Percentiles rank a stretch among this genome's conserved stretches.
phyloP scores from a whole-genome alignment of 64 coral and sea anemone species.

The Actinia tenebrosa region DNA sequence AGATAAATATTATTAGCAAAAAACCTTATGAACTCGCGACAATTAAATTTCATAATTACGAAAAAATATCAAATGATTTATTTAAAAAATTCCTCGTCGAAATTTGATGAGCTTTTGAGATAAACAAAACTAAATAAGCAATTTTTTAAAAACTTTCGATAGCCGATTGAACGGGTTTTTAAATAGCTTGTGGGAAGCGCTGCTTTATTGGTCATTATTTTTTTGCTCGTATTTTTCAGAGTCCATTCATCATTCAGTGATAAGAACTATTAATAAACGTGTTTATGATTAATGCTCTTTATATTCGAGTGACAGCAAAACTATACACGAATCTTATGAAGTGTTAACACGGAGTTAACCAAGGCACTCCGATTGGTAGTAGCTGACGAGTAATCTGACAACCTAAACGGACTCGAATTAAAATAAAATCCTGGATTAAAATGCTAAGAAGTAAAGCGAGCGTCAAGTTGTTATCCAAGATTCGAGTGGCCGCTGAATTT shows the following conservation, averaged over 20 bases:
- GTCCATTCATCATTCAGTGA: background rate
- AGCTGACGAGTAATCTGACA: conserved; percentile 4
- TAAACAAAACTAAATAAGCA: too few species aligned
- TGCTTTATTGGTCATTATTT: too few species aligned
- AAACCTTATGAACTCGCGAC: too few species aligned
- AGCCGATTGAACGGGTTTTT: too few species aligned
- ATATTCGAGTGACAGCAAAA: background rate
- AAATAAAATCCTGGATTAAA: background rate
- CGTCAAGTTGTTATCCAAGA: background rate
- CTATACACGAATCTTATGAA: background rate
- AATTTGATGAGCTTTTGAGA: too few species aligned
- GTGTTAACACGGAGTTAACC: conserved; percentile 1
- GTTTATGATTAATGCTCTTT: background rate
- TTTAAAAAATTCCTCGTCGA: too few species aligned
- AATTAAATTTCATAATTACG: background rate
- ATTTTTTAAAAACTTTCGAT: too few species aligned
- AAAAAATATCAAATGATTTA: background rate
- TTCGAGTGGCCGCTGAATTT: background rate
- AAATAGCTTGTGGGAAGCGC: too few species aligned
- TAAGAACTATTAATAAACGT: background rate
- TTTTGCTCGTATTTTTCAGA: too few species aligned
- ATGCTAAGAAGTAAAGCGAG: background rate
- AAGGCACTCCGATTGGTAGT: background rate
- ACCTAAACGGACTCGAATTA: background rate
- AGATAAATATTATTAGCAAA: too few species aligned